Percentiles rank a stretch among this genome's conserved stretches.
phyloP scores from a whole-genome alignment of 1,140 invertebrate species.

The Cotesia chilonis region DNA sequence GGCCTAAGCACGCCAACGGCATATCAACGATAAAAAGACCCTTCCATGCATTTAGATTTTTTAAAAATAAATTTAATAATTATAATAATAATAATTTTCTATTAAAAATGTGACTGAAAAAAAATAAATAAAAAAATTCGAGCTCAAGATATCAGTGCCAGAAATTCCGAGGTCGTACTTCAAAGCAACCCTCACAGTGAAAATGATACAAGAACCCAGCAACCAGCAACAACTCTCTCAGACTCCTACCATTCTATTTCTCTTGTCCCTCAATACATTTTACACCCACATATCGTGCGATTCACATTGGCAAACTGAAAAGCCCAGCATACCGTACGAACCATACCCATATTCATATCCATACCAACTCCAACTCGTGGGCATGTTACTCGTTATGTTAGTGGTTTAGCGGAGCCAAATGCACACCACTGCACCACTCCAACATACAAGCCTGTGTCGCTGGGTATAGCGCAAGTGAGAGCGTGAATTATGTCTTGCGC shows the following conservation, averaged over 20 bases:
- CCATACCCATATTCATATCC: not conserved
- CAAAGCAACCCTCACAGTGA: no score
- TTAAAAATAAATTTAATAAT: slow-evolving; percentile 11
- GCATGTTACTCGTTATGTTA: not conserved
- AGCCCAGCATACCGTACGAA: no score
- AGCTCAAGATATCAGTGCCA: no score
- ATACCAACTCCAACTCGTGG: not conserved
- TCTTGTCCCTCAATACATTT: slow-evolving; percentile 32
- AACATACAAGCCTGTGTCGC: not conserved
- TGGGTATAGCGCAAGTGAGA: slow-evolving; percentile 43
- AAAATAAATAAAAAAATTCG: slow-evolving; percentile 11
- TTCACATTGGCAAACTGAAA: slow-evolving; percentile 10
- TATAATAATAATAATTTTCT: not conserved
- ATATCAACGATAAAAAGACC: slow-evolving; percentile 53
- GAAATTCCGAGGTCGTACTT: no score
- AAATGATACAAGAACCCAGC: not conserved
- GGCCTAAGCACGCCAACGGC: slow-evolving; percentile 56
- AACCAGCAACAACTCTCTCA: slow-evolving; percentile 6
- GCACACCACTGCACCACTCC: not conserved
- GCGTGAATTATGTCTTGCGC: slow-evolving; percentile 67
- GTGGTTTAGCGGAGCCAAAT: no score
- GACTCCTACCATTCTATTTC: not conserved
- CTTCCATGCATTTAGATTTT: not conserved
- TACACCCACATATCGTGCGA: slow-evolving; percentile 32
- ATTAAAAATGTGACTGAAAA: not conserved